Conservation (phyloP, 2,113 vertebrate genomes). For the Cercopithecus mona region DNA sequence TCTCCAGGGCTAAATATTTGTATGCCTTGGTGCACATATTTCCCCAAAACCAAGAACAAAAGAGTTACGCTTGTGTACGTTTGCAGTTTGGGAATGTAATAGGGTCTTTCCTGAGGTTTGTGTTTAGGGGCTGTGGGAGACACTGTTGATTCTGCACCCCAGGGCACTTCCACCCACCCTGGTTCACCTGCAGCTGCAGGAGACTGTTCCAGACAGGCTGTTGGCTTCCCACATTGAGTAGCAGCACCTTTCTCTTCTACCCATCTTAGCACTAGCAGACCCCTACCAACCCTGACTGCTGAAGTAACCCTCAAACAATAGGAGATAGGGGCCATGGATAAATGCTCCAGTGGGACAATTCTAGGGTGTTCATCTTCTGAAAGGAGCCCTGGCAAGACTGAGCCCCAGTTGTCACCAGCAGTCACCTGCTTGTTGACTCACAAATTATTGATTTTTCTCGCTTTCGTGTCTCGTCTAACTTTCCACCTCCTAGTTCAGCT, state of each 20-base stretch:
- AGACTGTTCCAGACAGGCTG: neutral
- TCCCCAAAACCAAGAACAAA: neutral
- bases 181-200: neutral
- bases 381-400: neutral
- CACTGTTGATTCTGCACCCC: neutral
- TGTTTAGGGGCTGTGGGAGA: neutral
- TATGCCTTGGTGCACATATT: fast-evolving
- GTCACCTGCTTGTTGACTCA: neutral
- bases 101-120: neutral
- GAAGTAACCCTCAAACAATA: neutral
- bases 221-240: fast-evolving
- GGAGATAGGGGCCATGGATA: neutral
- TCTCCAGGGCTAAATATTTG: neutral
- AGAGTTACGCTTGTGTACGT: neutral
- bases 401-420: too few relatives aligned
- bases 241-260: neutral
- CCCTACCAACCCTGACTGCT: neutral
- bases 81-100: fast-evolving
- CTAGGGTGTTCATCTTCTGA: neutral
- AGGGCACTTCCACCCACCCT: fast-evolving
- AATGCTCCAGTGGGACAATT: neutral
- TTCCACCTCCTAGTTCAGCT: neutral
- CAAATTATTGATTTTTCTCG: neutral
- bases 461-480: neutral
- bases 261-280: too few relatives aligned